A percentile compares a stretch with the other conserved stretches of the same genome.
These are phyloP conservation scores for Idaea biselata DNA, from an alignment of 2,888 invertebrate genomes.

Conservation along the genomic window DNA sequence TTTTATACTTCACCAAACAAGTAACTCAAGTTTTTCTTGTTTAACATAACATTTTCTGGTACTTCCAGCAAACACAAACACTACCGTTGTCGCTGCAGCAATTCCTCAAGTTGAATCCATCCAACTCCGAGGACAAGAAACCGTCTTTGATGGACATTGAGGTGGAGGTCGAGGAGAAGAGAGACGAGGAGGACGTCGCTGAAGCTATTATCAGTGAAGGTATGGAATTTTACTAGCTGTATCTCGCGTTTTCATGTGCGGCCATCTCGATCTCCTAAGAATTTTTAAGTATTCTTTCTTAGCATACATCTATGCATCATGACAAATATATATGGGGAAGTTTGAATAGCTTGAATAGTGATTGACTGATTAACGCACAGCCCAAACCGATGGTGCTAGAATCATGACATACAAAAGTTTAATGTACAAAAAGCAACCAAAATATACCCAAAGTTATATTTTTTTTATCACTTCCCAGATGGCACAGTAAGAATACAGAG, in stretches of 20 bases:
- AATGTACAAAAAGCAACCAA: too few species aligned
- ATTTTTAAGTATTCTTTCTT: too few species aligned
- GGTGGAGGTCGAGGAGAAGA: conserved; percentile 31
- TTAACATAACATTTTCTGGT: not conserved
- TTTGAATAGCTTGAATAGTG: too few species aligned
- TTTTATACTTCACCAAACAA: too few species aligned
- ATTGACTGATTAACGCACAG: too few species aligned
- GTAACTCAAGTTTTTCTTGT: not conserved
- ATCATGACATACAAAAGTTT: too few species aligned
- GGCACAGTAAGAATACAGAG: conserved; percentile 48
- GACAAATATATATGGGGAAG: too few species aligned
- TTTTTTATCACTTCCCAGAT: conserved; percentile 36
- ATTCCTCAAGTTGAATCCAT: conserved; percentile 63
- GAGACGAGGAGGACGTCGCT: conserved; percentile 43
- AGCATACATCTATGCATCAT: too few species aligned
- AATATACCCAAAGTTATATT: too few species aligned
- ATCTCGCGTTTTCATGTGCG: too few species aligned
- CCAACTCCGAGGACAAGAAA: conserved; percentile 39
- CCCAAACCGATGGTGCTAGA: too few species aligned
- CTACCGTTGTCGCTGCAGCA: conserved; percentile 69
- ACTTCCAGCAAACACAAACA: conserved; percentile 61
- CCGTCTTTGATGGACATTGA: conserved; percentile 38
- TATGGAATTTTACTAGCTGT: conserved; percentile 17
- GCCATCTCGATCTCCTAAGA: too few species aligned
- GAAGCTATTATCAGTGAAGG: conserved; percentile 58